Base-by-base conservation (phyloP, 2,888 invertebrate species). In the Parapristionchus giblindavisi region DNA sequence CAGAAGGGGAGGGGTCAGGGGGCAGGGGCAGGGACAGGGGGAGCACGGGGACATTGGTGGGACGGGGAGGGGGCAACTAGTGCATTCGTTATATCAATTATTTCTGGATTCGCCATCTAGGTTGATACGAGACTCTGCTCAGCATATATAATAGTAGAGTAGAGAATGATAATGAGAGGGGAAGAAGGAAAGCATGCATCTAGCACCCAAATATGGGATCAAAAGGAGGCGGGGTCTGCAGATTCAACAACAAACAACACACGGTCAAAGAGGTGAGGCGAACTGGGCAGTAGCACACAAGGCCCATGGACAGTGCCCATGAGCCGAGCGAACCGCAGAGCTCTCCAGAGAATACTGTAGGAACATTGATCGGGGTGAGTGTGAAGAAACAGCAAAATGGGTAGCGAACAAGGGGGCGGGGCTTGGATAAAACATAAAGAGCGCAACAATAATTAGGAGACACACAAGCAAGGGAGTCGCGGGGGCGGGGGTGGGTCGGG, bases 181-280 rank as follows among this genome's bases (percentile, higher is more conserved):
- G 38, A 40, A 61, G 61, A 61, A 40, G 21, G 27, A 40, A 61
- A 40, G 38, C 43, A 14, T 36, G 61, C 61, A 61, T 61, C 40
- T 61, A 61, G 61, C 61, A 61, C 61, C 61, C 61, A 61, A 27
- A n/a, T n/a, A n/a, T n/a, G n/a, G n/a, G n/a, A n/a, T n/a, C n/a
- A n/a, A n/a, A n/a, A n/a, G n/a, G n/a, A n/a, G n/a, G n/a, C n/a
- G n/a, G n/a, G n/a, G n/a, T n/a, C n/a, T n/a, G n/a, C n/a, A n/a
- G n/a, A n/a, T n/a, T n/a, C n/a, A n/a, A 61, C 38, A 61, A 61
- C 61, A 61, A 38, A n/a, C n/a, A 36, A 60, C 38, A 61, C 38
- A 40, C 61, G 4, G 14, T 8, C 5, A 36, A 34, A 11, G 61
- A 17, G 17, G 43, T 14, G 43, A 43, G 43, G 17, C 11, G 17